Evolutionary conservation across 2,888 invertebrate species (phyloP), one percentile per base, ranked within the genome.

Genomic region (Lymantria monacha): DNA sequence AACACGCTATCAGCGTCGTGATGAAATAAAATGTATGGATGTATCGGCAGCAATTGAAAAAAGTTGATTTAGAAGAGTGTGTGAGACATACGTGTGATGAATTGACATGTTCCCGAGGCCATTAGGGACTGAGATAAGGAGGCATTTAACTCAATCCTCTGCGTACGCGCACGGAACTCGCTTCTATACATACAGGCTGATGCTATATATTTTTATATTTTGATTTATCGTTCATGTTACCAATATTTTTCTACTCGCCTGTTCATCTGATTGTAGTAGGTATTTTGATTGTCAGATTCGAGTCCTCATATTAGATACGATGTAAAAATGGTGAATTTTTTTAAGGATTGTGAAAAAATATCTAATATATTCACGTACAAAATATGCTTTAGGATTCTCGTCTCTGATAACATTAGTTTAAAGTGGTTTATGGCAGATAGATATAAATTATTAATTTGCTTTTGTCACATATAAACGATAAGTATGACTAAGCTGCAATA

Each of bases 41-140:
- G 13, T 53, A 53, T 53, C 53, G 15, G 46, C 30, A 44, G 48
- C 57, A 40, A 31, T n/a, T 14, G 56, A 59, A 78, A 75, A 79
- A 80, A 75, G 67, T 69, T 61, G 70, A 69, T 73, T 74, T 79
- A 75, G 70, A 65, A 74, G 69, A 66, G 70, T 66, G 72, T 65
- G 74, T 72, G 84, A 76, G 79, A 81, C 74, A 70, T 67, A 72
- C 76, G 74, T 76, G 87, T 89, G 90, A 90, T 88, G 89, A 88
- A 90, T 90, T 88, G 90, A 88, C 88, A 84, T 89, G 89, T 90
- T 83, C 75, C 74, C 71, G 81, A 69, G 76, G 80, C 90, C 90
- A 89, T 89, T 90, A 88, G 83, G 79, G 80, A 57, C 65, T 52
- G 72, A 82, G 90, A 90, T 90, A 90, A 89, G 80, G 71, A 82